Percentiles rank a stretch among this genome's conserved stretches.
Evolutionary conservation across 1,140 invertebrate genomes (phyloP).

Genomic region (Aphis craccivora): DNA sequence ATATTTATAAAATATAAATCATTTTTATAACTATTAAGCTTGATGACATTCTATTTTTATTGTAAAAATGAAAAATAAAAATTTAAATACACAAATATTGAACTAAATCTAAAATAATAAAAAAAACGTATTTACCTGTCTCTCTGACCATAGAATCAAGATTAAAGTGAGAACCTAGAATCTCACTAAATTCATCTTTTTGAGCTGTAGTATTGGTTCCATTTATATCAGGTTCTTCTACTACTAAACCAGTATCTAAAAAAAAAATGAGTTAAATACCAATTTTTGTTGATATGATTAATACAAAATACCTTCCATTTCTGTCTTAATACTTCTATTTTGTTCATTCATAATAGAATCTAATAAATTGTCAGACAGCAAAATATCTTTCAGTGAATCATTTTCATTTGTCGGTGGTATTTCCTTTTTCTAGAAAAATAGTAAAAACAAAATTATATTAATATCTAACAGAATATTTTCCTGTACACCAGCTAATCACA

Average conservation of each 20-base stretch:
- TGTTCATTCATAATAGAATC: constrained; percentile 80
- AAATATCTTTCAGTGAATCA: constrained; percentile 74
- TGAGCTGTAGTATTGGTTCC: constrained; percentile 40
- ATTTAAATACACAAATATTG: not conserved
- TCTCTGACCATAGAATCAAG: constrained; percentile 77
- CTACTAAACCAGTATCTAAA: constrained; percentile 26
- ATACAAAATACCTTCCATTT: constrained; percentile 30
- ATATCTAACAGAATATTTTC: not conserved
- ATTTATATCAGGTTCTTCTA: constrained; percentile 44
- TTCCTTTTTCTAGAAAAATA: constrained; percentile 42
- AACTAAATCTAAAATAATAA: not conserved
- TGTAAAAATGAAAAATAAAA: not conserved
- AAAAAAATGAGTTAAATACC: not conserved
- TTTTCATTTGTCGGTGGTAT: constrained; percentile 66
- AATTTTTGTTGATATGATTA: not conserved
- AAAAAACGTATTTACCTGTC: constrained; percentile 65
- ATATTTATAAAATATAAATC: too few relatives aligned
- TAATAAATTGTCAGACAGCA: constrained; percentile 73
- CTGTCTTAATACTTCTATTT: constrained; percentile 67
- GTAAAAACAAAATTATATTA: not conserved
- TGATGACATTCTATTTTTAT: too few relatives aligned
- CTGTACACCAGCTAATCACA: too few relatives aligned
- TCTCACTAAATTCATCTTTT: constrained; percentile 75
- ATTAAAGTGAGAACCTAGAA: constrained; percentile 73
- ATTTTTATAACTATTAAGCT: too few relatives aligned